Conservation (phyloP, 2,888 invertebrate species). For the Argyresthia albistria region DNA sequence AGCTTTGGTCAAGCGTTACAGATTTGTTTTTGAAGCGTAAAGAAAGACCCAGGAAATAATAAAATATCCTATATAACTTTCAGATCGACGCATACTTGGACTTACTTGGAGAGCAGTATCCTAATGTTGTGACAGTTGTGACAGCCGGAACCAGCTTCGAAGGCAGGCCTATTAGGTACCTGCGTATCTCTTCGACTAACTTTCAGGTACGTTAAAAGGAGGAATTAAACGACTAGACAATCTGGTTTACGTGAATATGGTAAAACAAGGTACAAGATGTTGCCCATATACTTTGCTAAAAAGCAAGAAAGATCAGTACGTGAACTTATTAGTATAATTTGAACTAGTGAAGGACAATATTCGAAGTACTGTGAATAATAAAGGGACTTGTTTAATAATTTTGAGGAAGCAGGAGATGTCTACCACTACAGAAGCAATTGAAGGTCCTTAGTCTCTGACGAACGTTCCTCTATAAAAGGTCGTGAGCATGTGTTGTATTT, state of each 20-base stretch:
- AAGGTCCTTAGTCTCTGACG: background rate
- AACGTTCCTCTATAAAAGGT: background rate
- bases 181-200: constrained; percentile 70
- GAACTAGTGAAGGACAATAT: too few relatives aligned
- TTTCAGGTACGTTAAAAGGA: constrained; percentile 33
- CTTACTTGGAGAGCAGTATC: constrained; percentile 30
- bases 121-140: constrained; percentile 32
- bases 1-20: background rate
- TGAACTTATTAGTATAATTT: too few relatives aligned
- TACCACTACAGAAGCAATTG: too few relatives aligned
- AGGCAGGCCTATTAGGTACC: constrained; percentile 66
- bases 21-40: background rate
- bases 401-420: too few relatives aligned
- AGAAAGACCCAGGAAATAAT: background rate
- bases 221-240: too few relatives aligned
- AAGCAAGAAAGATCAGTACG: too few relatives aligned
- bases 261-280: too few relatives aligned
- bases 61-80: constrained; percentile 9
- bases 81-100: constrained; percentile 46
- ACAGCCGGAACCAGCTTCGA: constrained; percentile 69
- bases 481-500: constrained; percentile 6
- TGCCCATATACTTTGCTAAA: too few relatives aligned
- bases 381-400: too few relatives aligned
- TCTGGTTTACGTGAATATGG: too few relatives aligned
- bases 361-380: too few relatives aligned